phyloP scores from a whole-genome alignment of 2,113 vertebrate species.

The Boleophthalmus pectinirostris region DNA sequence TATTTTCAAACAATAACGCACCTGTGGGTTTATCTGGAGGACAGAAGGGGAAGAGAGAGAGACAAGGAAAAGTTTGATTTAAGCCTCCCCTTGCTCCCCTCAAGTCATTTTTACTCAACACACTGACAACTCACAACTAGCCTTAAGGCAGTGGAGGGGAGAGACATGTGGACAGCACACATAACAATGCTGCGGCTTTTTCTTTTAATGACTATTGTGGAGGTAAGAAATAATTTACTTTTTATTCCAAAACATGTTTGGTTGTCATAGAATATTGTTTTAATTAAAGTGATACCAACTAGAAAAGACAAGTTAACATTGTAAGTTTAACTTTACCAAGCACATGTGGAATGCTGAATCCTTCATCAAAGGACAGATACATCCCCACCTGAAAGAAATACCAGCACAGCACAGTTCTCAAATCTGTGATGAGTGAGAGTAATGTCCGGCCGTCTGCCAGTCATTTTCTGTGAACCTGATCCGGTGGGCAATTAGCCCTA shows the following conservation, averaged over 20 bases:
- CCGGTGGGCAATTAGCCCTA: slow-evolving; percentile 61
- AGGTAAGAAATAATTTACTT: slow-evolving; percentile 61
- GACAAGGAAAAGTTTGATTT: slow-evolving; percentile 25
- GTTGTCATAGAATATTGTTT: slow-evolving; percentile 10
- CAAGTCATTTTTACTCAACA: slow-evolving; percentile 56
- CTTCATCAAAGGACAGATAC: slow-evolving; percentile 70
- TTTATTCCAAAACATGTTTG: background rate
- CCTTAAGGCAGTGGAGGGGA: slow-evolving; percentile 53
- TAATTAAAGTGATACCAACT: background rate
- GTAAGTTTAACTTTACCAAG: slow-evolving; percentile 64
- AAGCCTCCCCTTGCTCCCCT: slow-evolving; percentile 45
- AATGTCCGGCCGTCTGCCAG: slow-evolving; percentile 69
- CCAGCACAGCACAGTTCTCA: slow-evolving; percentile 54
- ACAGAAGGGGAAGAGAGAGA: slow-evolving; percentile 3
- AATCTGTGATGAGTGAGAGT: slow-evolving; percentile 78
- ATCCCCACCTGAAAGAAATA: slow-evolving; percentile 70
- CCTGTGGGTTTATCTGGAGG: slow-evolving; percentile 55
- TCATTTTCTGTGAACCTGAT: slow-evolving; percentile 66
- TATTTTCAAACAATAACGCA: slow-evolving; percentile 75
- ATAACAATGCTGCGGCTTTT: slow-evolving; percentile 55
- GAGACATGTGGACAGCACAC: slow-evolving; percentile 40
- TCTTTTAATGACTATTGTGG: slow-evolving; percentile 49
- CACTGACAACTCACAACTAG: slow-evolving; percentile 31
- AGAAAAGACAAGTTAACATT: slow-evolving; percentile 52
- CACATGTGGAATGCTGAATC: slow-evolving; percentile 50